phyloP scores from a whole-genome alignment of 64 coral and sea anemone species.

The Hydrozoanthus tunicans region DNA sequence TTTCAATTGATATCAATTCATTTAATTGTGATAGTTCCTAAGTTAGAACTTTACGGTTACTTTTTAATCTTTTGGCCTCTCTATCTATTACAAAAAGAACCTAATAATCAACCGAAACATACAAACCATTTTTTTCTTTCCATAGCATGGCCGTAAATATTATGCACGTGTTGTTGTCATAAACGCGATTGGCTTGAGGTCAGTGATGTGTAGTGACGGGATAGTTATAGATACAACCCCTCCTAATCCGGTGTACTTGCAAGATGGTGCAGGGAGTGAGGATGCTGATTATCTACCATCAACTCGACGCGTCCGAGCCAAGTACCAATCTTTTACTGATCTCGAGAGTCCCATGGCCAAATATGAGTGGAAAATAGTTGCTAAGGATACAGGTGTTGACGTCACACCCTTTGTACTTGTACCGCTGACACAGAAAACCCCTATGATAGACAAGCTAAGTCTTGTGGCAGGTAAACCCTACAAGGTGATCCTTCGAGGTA shows the following conservation, averaged over 20 bases:
- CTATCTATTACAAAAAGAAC: no score
- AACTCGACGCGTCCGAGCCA: slow-evolving; percentile 57
- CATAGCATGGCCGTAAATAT: slow-evolving; percentile 62
- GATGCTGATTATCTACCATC: slow-evolving; percentile 74
- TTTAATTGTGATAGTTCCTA: no score
- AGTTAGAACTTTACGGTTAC: no score
- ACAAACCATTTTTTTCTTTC: no score
- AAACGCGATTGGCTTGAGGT: slow-evolving; percentile 52
- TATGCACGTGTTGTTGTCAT: slow-evolving; percentile 68
- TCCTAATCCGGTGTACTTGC: slow-evolving; percentile 54
- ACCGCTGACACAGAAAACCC: slow-evolving; percentile 60
- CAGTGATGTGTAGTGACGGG: slow-evolving; percentile 90
- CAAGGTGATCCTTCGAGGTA: slow-evolving; percentile 66
- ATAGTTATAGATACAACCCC: slow-evolving; percentile 84
- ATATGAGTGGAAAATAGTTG: slow-evolving; percentile 80
- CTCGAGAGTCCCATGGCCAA: slow-evolving; percentile 76
- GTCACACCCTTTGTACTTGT: slow-evolving; percentile 68
- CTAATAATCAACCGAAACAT: no score
- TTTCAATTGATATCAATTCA: no score
- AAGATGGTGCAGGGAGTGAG: slow-evolving; percentile 50
- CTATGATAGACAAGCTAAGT: slow-evolving; percentile 64
- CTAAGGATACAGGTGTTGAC: slow-evolving; percentile 14
- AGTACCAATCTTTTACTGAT: slow-evolving; percentile 66
- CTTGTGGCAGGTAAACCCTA: slow-evolving; percentile 59
- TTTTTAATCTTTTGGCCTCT: no score